phyloP scores from a whole-genome alignment of 1,140 invertebrate genomes.

The Drosophila orena region DNA sequence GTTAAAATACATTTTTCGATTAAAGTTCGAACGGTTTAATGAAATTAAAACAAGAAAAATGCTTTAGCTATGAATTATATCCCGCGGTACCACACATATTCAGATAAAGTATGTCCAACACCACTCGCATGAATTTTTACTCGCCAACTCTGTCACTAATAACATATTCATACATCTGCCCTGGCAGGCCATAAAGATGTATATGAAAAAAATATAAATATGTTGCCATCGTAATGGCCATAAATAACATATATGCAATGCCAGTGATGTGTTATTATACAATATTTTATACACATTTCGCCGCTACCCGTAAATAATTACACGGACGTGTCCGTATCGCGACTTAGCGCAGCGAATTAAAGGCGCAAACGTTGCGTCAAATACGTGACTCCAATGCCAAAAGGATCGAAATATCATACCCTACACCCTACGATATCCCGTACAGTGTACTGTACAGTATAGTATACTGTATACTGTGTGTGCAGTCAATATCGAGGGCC shows the following conservation, averaged over 20 bases:
- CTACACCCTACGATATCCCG: not conserved
- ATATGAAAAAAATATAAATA: slow-evolving; percentile 61
- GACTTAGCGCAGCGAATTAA: slow-evolving; percentile 72
- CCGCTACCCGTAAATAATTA: slow-evolving; percentile 78
- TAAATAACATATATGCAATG: slow-evolving; percentile 77
- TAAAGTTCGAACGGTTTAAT: not conserved
- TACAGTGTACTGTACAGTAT: slow-evolving; percentile 3
- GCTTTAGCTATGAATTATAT: too few relatives aligned
- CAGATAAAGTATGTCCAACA: not conserved
- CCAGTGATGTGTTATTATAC: slow-evolving; percentile 68
- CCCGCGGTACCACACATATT: too few relatives aligned
- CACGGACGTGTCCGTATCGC: slow-evolving; percentile 66
- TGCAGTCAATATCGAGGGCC: slow-evolving; percentile 61
- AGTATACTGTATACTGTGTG: slow-evolving; percentile 27
- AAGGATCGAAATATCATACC: slow-evolving; percentile 6
- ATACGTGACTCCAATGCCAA: slow-evolving; percentile 79
- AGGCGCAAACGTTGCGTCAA: slow-evolving; percentile 79
- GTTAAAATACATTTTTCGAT: not conserved
- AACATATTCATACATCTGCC: slow-evolving; percentile 68
- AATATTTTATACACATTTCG: slow-evolving; percentile 68
- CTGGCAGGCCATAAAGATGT: slow-evolving; percentile 45
- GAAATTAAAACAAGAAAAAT: too few relatives aligned
- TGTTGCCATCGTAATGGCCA: slow-evolving; percentile 58
- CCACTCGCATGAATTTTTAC: not conserved
- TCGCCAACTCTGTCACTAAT: slow-evolving; percentile 23